phyloP scores from a whole-genome alignment of 2,797 vertebrate genomes.

The Acrocephalus scirpaceus region DNA sequence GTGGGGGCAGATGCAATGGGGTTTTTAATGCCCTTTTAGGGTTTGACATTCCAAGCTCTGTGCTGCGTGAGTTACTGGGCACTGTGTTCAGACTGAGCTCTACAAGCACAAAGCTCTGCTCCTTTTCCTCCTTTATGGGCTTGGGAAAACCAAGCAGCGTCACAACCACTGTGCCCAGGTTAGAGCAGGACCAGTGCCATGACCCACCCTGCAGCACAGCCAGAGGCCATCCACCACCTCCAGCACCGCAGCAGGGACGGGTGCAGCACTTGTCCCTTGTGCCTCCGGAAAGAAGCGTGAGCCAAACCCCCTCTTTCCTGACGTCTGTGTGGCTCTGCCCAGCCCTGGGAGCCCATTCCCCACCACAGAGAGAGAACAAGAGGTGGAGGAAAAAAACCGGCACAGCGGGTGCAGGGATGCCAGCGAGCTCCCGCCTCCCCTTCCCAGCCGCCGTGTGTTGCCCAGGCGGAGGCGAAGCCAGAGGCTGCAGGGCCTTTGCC shows the following conservation, averaged over 20 bases:
- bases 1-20: background rate
- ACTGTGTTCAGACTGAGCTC: background rate
- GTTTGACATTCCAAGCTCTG: background rate
- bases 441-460: background rate
- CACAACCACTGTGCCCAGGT: background rate
- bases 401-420: background rate
- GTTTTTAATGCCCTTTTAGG: background rate
- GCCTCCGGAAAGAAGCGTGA: background rate
- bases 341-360: background rate
- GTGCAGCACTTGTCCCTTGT: rapidly evolving
- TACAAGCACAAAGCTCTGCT: background rate
- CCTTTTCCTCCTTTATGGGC: background rate
- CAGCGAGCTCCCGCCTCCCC: background rate
- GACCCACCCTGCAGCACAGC: background rate
- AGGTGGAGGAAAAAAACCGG: constrained; percentile 53
- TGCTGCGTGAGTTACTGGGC: background rate
- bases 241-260: rapidly evolving
- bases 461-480: background rate
- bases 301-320: background rate
- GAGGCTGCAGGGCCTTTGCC: background rate
- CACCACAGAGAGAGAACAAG: background rate
- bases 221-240: background rate
- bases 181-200: background rate
- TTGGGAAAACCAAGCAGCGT: background rate
- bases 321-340: background rate